Base-by-base conservation (phyloP, 92 coral and sea anemone genomes). In the Heliopora coerulea region DNA sequence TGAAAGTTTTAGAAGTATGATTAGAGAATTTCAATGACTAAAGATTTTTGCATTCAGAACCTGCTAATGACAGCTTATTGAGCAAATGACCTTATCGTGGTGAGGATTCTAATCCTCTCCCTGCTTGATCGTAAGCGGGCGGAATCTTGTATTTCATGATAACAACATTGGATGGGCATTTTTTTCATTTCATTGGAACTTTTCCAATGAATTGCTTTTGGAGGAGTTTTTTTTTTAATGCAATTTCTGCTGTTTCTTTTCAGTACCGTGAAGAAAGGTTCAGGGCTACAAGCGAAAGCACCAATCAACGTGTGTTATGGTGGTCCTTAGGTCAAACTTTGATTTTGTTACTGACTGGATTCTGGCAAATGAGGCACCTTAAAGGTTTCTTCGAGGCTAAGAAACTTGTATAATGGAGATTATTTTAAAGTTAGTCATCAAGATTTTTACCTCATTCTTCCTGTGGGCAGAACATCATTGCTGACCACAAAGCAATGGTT, bases 361-460 rank as follows among this genome's bases (percentile, higher is more conserved):
- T 95, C 77, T 95, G 99, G 99, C 99, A 95, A 80, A 95, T 95
- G 99, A 79, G 99, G 75, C 99, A 95, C 80, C 95, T 95, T 17
- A 95, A 95, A 46, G 96, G 99, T 50, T 95, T 95, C 88, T 95
- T 95, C 72, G 99, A 95, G 77, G 99, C 99, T 54, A 95, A 95
- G 79, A 95, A 95, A 74, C 96, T 95, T 72, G 99, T 95, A 67
- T 95, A 88, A 68, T 44, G 2, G 18, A 23, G 54, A 67, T 44
- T 44, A 65, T 40, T 23, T 58, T 3, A 13, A 58, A 23, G 17
- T 7, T 26, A 20, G 37, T 58, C 8, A 3, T 21, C 37, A 32
- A 58, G 6, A 12, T 44, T 27, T 18, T 17, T 25, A 25, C 37
- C 29, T 37, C 28, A 19, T 12, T 63, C 46, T 63, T 11, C 15